phyloP scores from a whole-genome alignment of 2,888 invertebrate genomes.

The Troglohyphantes excavatus region DNA sequence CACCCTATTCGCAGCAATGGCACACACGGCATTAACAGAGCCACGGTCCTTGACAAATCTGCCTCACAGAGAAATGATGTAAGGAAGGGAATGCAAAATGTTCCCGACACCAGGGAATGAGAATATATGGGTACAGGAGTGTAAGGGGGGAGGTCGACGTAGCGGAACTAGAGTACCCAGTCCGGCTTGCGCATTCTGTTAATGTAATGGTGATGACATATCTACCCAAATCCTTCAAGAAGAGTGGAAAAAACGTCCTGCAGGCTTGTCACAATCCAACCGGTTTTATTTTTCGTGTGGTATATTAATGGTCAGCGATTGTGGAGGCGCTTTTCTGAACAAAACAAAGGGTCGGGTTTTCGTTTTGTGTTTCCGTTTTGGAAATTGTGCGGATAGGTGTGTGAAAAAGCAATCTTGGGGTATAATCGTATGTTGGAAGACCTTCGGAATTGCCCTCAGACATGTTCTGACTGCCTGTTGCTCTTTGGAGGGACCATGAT shows the following conservation, averaged over 20 bases:
- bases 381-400: background rate
- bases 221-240: conserved; percentile 55
- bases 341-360: conserved; percentile 15
- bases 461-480: conserved; percentile 47
- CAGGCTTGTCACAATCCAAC: conserved; percentile 1
- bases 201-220: conserved; percentile 68
- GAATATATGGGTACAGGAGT: conserved; percentile 66
- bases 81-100: conserved; percentile 70
- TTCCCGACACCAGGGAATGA: conserved; percentile 71
- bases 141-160: conserved; percentile 43
- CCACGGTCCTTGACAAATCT: conserved; percentile 61
- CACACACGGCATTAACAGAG: conserved; percentile 34
- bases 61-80: conserved; percentile 68
- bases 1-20: background rate
- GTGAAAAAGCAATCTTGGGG: background rate
- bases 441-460: background rate
- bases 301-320: conserved; percentile 59
- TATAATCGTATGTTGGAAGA: conserved; percentile 24
- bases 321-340: background rate
- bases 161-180: conserved; percentile 38
- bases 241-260: background rate
- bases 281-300: conserved; percentile 50
- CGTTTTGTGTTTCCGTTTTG: background rate
- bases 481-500: background rate
- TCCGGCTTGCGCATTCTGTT: conserved; percentile 41